phyloP scores from a whole-genome alignment of 2,888 invertebrate species.

The Dyspetes luteomarginatus region DNA sequence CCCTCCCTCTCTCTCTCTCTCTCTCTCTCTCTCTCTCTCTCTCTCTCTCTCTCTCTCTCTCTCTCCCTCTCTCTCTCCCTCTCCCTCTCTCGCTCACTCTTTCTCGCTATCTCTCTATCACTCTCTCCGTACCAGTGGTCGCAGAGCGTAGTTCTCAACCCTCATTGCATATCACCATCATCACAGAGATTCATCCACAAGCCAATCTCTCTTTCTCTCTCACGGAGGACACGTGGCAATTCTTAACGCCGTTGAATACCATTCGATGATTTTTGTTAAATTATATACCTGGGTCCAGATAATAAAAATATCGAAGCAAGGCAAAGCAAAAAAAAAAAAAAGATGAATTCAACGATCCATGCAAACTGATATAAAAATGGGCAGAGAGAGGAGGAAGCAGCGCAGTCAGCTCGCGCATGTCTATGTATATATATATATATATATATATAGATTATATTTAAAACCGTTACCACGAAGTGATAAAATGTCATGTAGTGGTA shows the following conservation, averaged over 20 bases:
- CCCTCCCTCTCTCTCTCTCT: conserved; percentile 66
- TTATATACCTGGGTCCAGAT: not conserved
- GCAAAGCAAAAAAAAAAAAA: not conserved
- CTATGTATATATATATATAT: not conserved
- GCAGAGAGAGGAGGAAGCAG: too few relatives aligned
- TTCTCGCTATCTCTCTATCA: not conserved
- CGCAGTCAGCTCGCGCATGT: too few relatives aligned
- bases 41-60: not conserved
- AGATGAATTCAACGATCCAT: conserved; percentile 4
- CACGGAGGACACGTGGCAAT: too few relatives aligned
- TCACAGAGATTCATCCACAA: too few relatives aligned
- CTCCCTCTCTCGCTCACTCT: conserved; percentile 57
- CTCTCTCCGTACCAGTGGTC: not conserved
- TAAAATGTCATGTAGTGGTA: conserved; percentile 48
- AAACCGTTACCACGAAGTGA: conserved; percentile 41
- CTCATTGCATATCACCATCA: not conserved
- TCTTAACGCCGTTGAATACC: too few relatives aligned
- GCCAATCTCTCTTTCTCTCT: too few relatives aligned
- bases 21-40: conserved; percentile 53
- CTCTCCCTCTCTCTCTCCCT: conserved; percentile 62
- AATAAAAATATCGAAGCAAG: not conserved
- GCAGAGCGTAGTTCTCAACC: not conserved
- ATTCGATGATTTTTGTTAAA: not conserved
- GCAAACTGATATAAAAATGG: too few relatives aligned
- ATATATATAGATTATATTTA: too few relatives aligned